These are phyloP conservation scores for Falco peregrinus DNA, from an alignment of 2,797 vertebrate genomes.

Conservation along the genomic window DNA sequence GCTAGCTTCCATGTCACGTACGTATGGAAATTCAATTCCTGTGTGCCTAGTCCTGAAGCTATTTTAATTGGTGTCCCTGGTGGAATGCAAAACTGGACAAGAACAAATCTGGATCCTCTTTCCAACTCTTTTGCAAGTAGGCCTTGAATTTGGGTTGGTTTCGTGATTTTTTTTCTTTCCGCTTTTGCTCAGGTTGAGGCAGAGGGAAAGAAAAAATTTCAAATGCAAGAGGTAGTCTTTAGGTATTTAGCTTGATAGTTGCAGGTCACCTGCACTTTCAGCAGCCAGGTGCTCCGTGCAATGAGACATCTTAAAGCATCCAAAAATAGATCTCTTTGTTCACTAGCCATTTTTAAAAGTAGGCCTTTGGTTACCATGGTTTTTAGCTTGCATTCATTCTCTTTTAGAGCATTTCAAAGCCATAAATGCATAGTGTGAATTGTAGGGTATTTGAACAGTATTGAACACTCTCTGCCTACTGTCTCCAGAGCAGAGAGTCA, in stretches of 20 bases:
- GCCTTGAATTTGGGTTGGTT: background rate
- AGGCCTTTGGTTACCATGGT: conserved; percentile 33
- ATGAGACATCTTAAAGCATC: background rate
- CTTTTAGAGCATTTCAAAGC: background rate
- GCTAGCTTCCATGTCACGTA: conserved; percentile 97
- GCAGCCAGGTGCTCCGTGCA: background rate
- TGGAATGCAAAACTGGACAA: background rate
- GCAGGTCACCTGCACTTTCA: background rate
- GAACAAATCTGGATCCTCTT: background rate
- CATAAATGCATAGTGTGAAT: rapidly evolving
- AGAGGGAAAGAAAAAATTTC: background rate
- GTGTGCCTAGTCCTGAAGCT: rapidly evolving
- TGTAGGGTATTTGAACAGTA: too few species aligned
- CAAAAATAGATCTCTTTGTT: conserved; percentile 33
- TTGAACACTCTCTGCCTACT: background rate
- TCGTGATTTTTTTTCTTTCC: background rate
- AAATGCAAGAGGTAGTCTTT: background rate
- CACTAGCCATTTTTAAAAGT: background rate
- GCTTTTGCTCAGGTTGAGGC: rapidly evolving
- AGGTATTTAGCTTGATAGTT: background rate
- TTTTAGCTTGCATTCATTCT: background rate
- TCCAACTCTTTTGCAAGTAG: background rate
- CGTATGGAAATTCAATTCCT: conserved; percentile 34
- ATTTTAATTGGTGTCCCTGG: background rate
- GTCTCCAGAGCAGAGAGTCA: background rate